Base-by-base conservation (phyloP, 1,140 invertebrate genomes). In the Potamilus streckersoni region DNA sequence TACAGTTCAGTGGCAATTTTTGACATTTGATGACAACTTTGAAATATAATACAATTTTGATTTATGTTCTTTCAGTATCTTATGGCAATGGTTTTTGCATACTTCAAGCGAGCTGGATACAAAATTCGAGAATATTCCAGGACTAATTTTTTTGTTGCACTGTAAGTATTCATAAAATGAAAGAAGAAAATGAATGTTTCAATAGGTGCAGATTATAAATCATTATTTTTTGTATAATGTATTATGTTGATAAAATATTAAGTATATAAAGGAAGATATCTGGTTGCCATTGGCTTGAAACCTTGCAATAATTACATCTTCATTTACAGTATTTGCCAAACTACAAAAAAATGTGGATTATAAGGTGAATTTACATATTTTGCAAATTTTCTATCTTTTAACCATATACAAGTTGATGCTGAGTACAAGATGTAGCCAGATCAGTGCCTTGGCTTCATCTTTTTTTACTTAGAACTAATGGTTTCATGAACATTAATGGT, bases 31-130 rank as follows among this genome's bases (percentile, higher is more conserved):
- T 8, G 20, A 57, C 14, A 69, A 62, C 15, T 38, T 16, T 27
- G 8, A 56, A n/a, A 66, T 20, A 19, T 58, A 38, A 58, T 55
- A 64, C 56, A 69, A 63, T 65, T 70, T 63, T 74, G 8, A 49
- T 27, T 58, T 57, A 62, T 77, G 73, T 79, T 74, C 55, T 81
- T 83, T 69, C 77, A 92, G 86, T 93, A 93, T 85, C 86, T 93
- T 11, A 81, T 93, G 57, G 92, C 92, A 8, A 93, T 93, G 91
- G 91, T 92, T 8, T 92, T 93, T 88, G 90, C 90, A 6, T 93
- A 92, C 84, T 93, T 93, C 84, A 89, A 91, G 73, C 87, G 92
- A 80, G 92, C 92, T 57, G 82, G 86, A 2, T 88, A 91, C 60
- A 83, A 84, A 67, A 84, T 87, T 6, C 83, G 88, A 74, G 90